Conservation (phyloP, 2,797 vertebrate species). For the Sebastes elongatus region DNA sequence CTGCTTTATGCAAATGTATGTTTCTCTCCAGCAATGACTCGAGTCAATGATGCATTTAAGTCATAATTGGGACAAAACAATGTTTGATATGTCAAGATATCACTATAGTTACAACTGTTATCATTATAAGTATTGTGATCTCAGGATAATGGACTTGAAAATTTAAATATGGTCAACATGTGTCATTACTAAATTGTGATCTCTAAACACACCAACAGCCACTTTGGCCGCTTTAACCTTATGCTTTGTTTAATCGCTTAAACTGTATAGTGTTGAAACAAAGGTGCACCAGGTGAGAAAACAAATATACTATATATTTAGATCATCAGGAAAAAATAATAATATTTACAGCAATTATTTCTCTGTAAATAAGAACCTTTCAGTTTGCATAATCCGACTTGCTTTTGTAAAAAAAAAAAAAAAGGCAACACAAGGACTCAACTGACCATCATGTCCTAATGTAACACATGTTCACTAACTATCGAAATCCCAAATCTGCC, state of each 20-base stretch:
- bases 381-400: not conserved
- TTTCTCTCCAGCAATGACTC: no score
- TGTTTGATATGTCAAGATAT: no score
- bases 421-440: slow-evolving; percentile 15
- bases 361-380: not conserved
- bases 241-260: not conserved
- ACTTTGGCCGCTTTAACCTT: not conserved
- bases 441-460: slow-evolving; percentile 19
- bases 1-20: no score
- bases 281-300: not conserved
- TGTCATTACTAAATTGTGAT: no score
- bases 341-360: not conserved
- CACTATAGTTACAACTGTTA: no score
- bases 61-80: no score
- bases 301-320: not conserved
- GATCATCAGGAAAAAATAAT: not conserved
- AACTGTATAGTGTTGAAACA: not conserved
- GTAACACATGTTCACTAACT: slow-evolving; percentile 19
- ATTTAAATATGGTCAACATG: no score
- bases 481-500: slow-evolving; percentile 26
- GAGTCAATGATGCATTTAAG: no score
- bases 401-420: not conserved
- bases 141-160: no score
- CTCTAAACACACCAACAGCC: not conserved
- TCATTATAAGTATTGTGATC: no score